These are phyloP conservation scores for Catostylus mosaicus DNA, from an alignment of 30 jellyfish, hydroid and myxozoan genomes.

Conservation along the genomic window DNA sequence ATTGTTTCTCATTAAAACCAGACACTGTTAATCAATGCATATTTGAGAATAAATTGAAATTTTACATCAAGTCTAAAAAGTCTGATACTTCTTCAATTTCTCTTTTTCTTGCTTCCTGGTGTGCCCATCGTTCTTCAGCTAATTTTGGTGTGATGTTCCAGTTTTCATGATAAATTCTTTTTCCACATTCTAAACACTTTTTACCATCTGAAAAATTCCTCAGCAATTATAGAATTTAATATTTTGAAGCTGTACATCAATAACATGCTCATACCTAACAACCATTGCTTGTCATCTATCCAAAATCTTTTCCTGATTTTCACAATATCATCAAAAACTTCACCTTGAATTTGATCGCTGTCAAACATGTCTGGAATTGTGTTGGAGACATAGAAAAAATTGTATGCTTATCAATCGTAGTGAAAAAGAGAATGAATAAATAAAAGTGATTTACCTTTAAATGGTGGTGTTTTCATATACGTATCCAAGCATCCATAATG, in stretches of 20 bases:
- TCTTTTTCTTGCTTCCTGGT: conserved; percentile 89
- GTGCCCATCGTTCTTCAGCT: conserved; percentile 95
- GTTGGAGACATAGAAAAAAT: no score
- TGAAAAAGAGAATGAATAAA: no score
- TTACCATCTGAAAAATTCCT: conserved; percentile 61
- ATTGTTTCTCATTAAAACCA: no score
- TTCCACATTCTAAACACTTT: conserved; percentile 75
- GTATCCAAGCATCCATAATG: conserved; percentile 71
- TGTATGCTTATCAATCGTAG: no score
- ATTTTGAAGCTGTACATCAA: no score
- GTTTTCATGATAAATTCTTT: conserved; percentile 72
- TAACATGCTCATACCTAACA: no score
- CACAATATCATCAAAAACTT: no score
- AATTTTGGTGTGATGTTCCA: conserved; percentile 86
- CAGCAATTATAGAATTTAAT: not conserved
- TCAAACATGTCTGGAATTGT: no score
- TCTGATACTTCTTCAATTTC: conserved; percentile 87
- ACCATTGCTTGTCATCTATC: no score
- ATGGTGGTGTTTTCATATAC: conserved; percentile 89
- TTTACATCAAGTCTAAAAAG: conserved; percentile 77
- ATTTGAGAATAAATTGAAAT: no score
- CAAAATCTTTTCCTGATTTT: no score
- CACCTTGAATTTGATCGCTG: no score
- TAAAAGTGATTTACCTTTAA: conserved; percentile 55
- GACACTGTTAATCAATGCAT: not conserved